Evolutionary conservation across 2,113 vertebrate genomes (phyloP).

Genomic region (Dipodomys merriami): DNA sequence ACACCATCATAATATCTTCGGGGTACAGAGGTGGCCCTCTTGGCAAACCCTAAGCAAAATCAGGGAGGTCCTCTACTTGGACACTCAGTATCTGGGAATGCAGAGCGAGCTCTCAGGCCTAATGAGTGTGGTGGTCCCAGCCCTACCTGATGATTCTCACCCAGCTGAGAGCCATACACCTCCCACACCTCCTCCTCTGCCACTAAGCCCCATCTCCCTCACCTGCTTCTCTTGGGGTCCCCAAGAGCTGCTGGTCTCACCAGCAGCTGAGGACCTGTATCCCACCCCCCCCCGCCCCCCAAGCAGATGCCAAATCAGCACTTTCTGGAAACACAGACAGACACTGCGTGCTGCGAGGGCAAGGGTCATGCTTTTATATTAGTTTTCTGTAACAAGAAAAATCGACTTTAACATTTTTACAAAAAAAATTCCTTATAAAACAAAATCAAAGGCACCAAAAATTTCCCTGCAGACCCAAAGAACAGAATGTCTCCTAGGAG

Average conservation of each 20-base stretch:
- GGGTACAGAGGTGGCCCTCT: neutral
- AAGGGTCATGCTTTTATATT: constrained; percentile 80
- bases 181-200: neutral
- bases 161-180: rapidly evolving
- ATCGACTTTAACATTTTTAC: constrained; percentile 68
- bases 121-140: rapidly evolving
- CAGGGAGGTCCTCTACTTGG: neutral
- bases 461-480: constrained; percentile 38
- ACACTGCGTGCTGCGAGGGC: constrained; percentile 46
- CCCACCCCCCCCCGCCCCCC: neutral
- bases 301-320: neutral
- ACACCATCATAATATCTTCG: neutral
- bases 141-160: neutral
- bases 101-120: neutral
- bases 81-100: neutral
- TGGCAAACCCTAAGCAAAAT: no score
- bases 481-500: neutral
- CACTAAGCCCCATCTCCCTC: neutral
- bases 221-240: neutral
- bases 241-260: neutral
- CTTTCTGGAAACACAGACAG: constrained; percentile 51
- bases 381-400: constrained; percentile 78
- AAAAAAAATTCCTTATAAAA: constrained; percentile 49
- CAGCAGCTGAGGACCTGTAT: neutral
- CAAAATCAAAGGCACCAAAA: constrained; percentile 45